These are phyloP conservation scores for Hippocampus abdominalis DNA, from an alignment of 2,113 vertebrate species.

Conservation along the genomic window DNA sequence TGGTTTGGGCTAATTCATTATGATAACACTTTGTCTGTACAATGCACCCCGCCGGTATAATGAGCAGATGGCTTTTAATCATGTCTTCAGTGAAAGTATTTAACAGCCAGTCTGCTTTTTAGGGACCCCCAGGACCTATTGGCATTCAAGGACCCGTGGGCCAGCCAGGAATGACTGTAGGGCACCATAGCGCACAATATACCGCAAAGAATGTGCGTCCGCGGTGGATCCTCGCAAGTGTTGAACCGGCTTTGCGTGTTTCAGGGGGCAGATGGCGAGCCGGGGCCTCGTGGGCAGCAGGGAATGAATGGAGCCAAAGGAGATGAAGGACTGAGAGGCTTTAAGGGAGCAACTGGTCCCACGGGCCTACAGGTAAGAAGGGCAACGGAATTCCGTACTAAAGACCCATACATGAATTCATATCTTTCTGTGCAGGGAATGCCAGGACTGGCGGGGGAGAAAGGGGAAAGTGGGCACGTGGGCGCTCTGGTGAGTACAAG, in stretches of 20 bases:
- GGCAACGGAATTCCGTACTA: neutral
- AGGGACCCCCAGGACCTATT: conserved; percentile 85
- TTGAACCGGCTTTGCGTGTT: conserved; percentile 19
- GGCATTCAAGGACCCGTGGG: conserved; percentile 83
- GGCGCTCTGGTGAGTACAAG: conserved; percentile 80
- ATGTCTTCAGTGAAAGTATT: conserved; percentile 2
- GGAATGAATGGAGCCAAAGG: conserved; percentile 89
- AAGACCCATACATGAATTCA: neutral
- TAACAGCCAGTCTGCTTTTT: conserved; percentile 14
- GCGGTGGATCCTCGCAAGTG: neutral
- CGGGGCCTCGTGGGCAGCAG: conserved; percentile 84
- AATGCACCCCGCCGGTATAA: conserved; percentile 15
- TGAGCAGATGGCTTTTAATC: conserved; percentile 16
- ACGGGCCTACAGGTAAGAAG: conserved; percentile 80
- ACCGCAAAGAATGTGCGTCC: neutral
- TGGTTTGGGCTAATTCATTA: conserved; percentile 13
- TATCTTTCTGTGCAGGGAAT: conserved; percentile 75
- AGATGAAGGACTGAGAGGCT: conserved; percentile 83
- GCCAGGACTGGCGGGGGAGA: conserved; percentile 86
- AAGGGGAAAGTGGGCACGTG: conserved; percentile 85
- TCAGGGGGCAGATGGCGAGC: conserved; percentile 85
- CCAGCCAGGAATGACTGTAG: conserved; percentile 78
- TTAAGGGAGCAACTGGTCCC: conserved; percentile 77
- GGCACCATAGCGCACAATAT: conserved; percentile 26
- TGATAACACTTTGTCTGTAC: conserved; percentile 14